These are phyloP conservation scores for Deilephila elpenor DNA, from an alignment of 2,888 invertebrate genomes.

Conservation along the genomic window DNA sequence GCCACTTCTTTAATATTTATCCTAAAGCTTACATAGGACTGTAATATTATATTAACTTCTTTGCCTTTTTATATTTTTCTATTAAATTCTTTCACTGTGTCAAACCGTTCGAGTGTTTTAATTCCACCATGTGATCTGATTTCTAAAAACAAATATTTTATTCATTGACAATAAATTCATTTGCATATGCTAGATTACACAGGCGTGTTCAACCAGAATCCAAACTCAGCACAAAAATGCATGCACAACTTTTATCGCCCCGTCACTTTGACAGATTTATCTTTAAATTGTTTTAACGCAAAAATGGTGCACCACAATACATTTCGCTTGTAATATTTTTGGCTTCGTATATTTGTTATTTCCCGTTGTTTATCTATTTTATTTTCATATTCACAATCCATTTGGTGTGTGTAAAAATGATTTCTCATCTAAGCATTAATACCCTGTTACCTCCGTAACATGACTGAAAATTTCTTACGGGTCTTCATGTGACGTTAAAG, in stretches of 20 bases:
- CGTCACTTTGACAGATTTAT: constrained; percentile 19
- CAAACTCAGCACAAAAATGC: constrained; percentile 6
- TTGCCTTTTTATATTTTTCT: no score
- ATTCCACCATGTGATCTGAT: no score
- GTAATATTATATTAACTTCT: background rate
- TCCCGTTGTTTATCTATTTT: background rate
- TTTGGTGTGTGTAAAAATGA: background rate
- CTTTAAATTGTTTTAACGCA: constrained; percentile 17
- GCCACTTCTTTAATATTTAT: no score
- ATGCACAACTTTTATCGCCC: constrained; percentile 20
- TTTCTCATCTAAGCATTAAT: background rate
- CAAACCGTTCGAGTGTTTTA: no score
- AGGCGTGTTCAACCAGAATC: constrained; percentile 8
- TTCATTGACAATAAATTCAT: background rate
- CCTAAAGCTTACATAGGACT: no score
- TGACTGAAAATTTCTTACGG: no score
- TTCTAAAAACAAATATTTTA: background rate
- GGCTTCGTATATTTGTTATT: background rate
- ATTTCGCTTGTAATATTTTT: background rate
- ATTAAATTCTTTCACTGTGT: no score
- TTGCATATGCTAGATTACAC: constrained; percentile 7
- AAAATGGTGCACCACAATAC: background rate
- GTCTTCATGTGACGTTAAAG: no score
- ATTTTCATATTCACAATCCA: background rate
- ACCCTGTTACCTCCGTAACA: no score